These are phyloP conservation scores for Lamellibrachia luymesi DNA, from an alignment of 1,140 invertebrate genomes.

Conservation along the genomic window DNA sequence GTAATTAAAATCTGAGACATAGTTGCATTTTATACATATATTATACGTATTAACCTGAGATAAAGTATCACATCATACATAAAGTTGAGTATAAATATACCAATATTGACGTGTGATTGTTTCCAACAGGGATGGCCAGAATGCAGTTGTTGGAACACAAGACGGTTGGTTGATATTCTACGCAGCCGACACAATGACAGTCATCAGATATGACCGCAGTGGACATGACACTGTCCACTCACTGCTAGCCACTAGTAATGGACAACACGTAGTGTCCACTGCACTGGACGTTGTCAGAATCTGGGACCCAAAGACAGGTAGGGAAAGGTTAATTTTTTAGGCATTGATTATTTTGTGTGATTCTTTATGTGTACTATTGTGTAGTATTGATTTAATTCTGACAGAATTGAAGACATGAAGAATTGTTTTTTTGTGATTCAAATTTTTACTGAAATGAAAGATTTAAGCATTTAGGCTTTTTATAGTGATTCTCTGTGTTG, in stretches of 20 bases:
- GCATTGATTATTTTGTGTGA: not conserved
- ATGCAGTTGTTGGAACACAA: not conserved
- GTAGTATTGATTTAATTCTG: no score
- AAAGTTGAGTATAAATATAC: no score
- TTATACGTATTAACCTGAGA: no score
- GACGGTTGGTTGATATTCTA: conserved; percentile 16
- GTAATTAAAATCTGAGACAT: no score
- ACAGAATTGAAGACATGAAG: no score
- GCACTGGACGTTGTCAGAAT: not conserved
- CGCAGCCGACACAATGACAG: not conserved
- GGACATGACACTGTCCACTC: not conserved
- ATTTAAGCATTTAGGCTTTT: no score
- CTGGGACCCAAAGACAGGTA: conserved; percentile 8
- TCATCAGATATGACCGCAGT: not conserved
- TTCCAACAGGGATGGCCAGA: not conserved
- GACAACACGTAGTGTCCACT: conserved; percentile 8
- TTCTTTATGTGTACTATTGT: not conserved
- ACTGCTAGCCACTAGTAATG: not conserved
- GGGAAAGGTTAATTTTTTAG: not conserved
- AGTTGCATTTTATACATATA: no score
- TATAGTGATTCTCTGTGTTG: no score
- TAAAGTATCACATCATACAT: no score
- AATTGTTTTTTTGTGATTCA: no score
- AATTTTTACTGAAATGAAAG: no score
- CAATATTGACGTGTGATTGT: not conserved